Evolutionary conservation across 2,113 vertebrate species (phyloP).

Genomic region (Crotalus helleri): DNA sequence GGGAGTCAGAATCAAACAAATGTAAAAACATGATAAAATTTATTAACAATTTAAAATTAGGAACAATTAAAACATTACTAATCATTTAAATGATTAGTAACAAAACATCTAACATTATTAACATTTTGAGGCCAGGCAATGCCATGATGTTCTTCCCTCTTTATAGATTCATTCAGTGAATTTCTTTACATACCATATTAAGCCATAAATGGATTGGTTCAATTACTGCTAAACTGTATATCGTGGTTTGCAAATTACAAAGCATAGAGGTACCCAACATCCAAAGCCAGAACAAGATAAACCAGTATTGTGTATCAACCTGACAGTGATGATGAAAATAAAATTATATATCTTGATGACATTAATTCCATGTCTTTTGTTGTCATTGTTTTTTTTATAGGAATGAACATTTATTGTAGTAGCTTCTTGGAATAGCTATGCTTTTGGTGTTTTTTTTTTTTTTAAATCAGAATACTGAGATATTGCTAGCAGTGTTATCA

Average conservation of each 20-base stretch:
- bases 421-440: not conserved
- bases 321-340: not conserved
- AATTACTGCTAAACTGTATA: not conserved
- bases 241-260: not conserved
- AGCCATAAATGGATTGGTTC: not conserved
- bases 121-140: not conserved
- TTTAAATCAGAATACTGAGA: not conserved
- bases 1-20: not conserved
- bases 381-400: not conserved
- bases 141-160: not conserved
- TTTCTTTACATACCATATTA: no score
- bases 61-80: not conserved
- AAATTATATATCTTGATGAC: not conserved
- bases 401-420: rapidly evolving
- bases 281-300: not conserved
- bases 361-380: not conserved
- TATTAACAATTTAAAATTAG: not conserved
- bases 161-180: not conserved
- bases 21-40: not conserved
- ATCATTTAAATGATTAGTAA: not conserved
- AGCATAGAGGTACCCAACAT: not conserved
- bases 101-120: not conserved
- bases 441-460: not conserved
- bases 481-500: not conserved
- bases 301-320: not conserved